Percentiles rank a stretch among this genome's conserved stretches.
Evolutionary conservation across 1,140 invertebrate species (phyloP).

Genomic region (Caerostris extrusa): DNA sequence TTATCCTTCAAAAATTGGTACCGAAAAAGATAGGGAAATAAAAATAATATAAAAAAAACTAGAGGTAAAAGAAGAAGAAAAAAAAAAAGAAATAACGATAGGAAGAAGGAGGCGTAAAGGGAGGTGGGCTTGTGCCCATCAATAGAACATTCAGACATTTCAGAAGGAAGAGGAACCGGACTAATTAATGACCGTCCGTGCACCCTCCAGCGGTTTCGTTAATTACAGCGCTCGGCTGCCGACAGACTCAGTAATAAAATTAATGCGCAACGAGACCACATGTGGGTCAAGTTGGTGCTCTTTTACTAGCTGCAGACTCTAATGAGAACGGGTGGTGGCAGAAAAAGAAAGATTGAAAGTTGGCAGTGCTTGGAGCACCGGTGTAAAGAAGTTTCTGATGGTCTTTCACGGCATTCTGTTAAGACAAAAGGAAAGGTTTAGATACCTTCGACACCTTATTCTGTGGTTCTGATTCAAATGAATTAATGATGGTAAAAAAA

Average conservation of each 20-base stretch:
- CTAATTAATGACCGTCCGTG: constrained; percentile 67
- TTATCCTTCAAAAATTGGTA: background rate
- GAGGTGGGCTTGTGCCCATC: background rate
- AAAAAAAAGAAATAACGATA: constrained; percentile 6
- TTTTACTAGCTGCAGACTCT: background rate
- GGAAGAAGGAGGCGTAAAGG: background rate
- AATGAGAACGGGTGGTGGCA: constrained; percentile 42
- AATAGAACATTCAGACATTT: constrained; percentile 36
- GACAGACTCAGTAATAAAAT: constrained; percentile 69
- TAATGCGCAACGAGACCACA: constrained; percentile 45
- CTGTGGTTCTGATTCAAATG: too few species aligned
- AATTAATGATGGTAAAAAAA: too few species aligned
- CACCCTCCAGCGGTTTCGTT: constrained; percentile 51
- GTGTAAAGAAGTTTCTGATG: background rate
- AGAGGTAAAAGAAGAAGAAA: background rate
- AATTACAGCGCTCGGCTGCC: constrained; percentile 61
- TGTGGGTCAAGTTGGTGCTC: constrained; percentile 66
- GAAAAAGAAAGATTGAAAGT: background rate
- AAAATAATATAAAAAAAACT: constrained; percentile 21
- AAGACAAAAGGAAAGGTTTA: too few species aligned
- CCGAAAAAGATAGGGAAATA: constrained; percentile 26
- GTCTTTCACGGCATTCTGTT: too few species aligned
- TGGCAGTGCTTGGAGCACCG: background rate
- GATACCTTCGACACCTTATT: too few species aligned
- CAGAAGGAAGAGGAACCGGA: constrained; percentile 28